These are phyloP conservation scores for Nothobranchius furzeri DNA, from an alignment of 2,113 vertebrate genomes.

Conservation along the genomic window DNA sequence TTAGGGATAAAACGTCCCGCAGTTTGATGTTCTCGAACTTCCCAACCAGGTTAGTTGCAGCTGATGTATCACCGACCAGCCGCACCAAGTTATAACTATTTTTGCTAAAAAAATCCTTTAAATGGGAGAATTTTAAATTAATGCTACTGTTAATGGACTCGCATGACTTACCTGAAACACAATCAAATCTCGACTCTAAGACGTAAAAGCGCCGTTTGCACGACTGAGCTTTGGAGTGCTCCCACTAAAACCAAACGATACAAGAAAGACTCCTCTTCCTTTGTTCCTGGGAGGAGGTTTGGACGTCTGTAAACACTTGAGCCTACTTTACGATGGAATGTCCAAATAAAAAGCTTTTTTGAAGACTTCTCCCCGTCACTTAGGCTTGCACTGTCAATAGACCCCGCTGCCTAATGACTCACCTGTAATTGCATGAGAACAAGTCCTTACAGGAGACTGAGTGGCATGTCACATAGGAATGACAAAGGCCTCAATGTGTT, in stretches of 20 bases:
- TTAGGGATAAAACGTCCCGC: no score
- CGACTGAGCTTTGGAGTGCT: conserved; percentile 15
- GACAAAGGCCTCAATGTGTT: conserved; percentile 67
- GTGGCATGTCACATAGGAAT: conserved; percentile 68
- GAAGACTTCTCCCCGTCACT: conserved; percentile 73
- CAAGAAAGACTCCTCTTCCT: conserved; percentile 51
- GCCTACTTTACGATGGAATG: conserved; percentile 65
- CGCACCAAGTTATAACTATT: no score
- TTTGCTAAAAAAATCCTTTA: no score
- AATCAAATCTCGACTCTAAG: conserved; percentile 4
- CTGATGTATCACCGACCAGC: no score
- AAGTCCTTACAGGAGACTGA: conserved; percentile 63
- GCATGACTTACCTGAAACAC: conserved; percentile 11
- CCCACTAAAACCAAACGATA: conserved; percentile 45
- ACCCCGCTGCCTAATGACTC: conserved; percentile 68
- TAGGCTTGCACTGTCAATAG: conserved; percentile 73
- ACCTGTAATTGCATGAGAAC: conserved; percentile 76
- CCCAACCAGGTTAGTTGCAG: no score
- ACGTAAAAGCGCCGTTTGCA: conserved; percentile 3
- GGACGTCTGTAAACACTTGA: conserved; percentile 68
- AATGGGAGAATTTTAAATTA: no score
- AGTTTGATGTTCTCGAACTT: no score
- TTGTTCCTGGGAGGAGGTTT: conserved; percentile 60
- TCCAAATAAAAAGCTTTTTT: conserved; percentile 77
- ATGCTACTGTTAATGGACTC: background rate